phyloP scores from a whole-genome alignment of 1,140 invertebrate genomes.

The Hermatobates lingyangjiaoensis region DNA sequence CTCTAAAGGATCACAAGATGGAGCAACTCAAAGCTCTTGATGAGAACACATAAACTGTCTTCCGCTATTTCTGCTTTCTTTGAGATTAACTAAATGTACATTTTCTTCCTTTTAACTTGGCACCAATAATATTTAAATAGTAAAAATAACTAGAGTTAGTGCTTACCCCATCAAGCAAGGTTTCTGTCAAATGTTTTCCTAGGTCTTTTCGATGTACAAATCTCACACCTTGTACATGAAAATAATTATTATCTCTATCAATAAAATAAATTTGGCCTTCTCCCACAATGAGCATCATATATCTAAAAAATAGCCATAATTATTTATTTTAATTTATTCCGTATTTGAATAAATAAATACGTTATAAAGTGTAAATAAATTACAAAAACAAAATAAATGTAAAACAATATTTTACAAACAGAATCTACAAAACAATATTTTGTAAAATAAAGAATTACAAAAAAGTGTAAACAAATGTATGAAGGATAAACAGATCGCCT shows the following conservation, averaged over 20 bases:
- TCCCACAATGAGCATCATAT: conserved; percentile 88
- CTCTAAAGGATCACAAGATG: no score
- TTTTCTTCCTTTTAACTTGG: no score
- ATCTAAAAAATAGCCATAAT: conserved; percentile 34
- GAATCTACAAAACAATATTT: no score
- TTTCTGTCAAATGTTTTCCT: conserved; percentile 50
- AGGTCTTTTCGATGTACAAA: conserved; percentile 63
- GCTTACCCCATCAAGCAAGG: conserved; percentile 80
- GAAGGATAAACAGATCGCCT: no score
- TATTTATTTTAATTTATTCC: not conserved
- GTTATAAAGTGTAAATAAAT: not conserved
- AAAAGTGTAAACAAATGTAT: not conserved
- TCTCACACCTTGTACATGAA: conserved; percentile 56
- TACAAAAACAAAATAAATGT: not conserved
- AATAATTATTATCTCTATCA: conserved; percentile 90
- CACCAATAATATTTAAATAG: not conserved
- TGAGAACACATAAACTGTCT: no score
- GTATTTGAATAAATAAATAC: not conserved
- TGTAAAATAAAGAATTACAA: no score
- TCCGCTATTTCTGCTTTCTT: no score
- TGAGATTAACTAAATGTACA: no score
- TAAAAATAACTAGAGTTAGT: conserved; percentile 4
- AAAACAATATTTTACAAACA: no score
- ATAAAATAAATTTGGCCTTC: conserved; percentile 76
- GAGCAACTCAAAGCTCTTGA: no score